phyloP scores from a whole-genome alignment of 2,888 invertebrate genomes.

The Coremacera marginata region DNA sequence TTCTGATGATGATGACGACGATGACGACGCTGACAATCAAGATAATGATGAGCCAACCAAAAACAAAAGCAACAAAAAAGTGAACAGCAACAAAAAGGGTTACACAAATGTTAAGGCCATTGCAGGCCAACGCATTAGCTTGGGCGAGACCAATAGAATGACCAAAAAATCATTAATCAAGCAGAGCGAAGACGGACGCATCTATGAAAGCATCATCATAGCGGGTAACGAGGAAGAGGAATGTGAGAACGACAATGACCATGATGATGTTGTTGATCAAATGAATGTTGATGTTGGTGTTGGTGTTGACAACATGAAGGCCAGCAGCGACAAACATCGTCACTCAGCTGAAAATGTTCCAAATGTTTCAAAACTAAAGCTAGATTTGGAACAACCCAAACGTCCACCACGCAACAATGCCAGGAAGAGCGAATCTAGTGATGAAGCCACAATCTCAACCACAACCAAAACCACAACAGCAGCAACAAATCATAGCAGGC shows the following conservation, averaged over 20 bases:
- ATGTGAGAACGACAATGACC: not conserved
- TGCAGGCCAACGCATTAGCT: constrained; percentile 78
- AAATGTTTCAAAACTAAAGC: not conserved
- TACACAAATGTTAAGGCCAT: constrained; percentile 75
- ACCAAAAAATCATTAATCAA: constrained; percentile 66
- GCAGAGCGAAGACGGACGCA: constrained; percentile 65
- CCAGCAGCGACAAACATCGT: not conserved
- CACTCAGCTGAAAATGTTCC: too few species aligned
- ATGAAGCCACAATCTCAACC: constrained; percentile 3
- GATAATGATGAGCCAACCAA: not conserved
- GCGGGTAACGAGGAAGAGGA: constrained; percentile 32
- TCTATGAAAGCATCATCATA: constrained; percentile 69
- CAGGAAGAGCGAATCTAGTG: constrained; percentile 40
- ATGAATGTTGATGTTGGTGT: not conserved
- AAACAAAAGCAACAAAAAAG: not conserved
- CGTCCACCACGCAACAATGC: constrained; percentile 60
- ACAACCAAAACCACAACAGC: not conserved
- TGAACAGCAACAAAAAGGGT: constrained; percentile 38
- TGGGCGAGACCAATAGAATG: constrained; percentile 70
- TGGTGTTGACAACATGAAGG: too few species aligned
- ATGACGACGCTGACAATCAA: not conserved
- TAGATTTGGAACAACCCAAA: constrained; percentile 52
- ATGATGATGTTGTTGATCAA: not conserved
- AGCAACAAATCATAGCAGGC: constrained; percentile 25
- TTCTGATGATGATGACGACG: not conserved